Percentiles rank a stretch among this genome's conserved stretches.
Evolutionary conservation across 2,113 vertebrate species (phyloP).

Genomic region (Etheostoma spectabile): DNA sequence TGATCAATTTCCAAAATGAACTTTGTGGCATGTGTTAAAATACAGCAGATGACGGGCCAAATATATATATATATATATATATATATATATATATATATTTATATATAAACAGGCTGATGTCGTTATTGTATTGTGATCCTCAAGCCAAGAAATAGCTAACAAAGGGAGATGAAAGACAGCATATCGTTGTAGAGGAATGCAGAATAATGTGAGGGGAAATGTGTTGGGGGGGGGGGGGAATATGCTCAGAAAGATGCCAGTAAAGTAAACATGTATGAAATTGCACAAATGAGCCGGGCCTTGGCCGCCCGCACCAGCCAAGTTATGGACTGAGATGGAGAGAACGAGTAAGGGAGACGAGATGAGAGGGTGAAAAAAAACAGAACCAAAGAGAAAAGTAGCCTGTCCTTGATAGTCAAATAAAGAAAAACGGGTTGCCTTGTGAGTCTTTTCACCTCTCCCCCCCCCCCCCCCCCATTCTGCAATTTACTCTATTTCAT

Average conservation of each 20-base stretch:
- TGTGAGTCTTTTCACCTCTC: slow-evolving; percentile 21
- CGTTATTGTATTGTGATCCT: slow-evolving; percentile 61
- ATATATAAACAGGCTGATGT: slow-evolving; percentile 8
- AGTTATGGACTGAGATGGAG: slow-evolving; percentile 75
- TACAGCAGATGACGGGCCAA: slow-evolving; percentile 61
- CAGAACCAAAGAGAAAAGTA: slow-evolving; percentile 56
- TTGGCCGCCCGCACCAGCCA: slow-evolving; percentile 67
- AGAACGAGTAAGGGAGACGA: slow-evolving; percentile 58
- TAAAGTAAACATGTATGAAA: slow-evolving; percentile 82
- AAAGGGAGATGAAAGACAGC: slow-evolving; percentile 72
- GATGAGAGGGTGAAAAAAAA: slow-evolving; percentile 44
- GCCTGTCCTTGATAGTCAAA: slow-evolving; percentile 47
- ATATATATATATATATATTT: too few species aligned
- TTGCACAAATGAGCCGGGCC: slow-evolving; percentile 78
- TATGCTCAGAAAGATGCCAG: slow-evolving; percentile 79
- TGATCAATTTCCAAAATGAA: slow-evolving; percentile 80
- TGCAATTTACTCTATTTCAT: slow-evolving; percentile 16
- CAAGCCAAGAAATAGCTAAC: slow-evolving; percentile 62
- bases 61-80: too few species aligned
- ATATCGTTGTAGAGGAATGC: slow-evolving; percentile 69
- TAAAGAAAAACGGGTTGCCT: slow-evolving; percentile 48
- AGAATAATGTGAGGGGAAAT: slow-evolving; percentile 77
- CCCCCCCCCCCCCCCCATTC: neutral
- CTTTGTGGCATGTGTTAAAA: slow-evolving; percentile 76
- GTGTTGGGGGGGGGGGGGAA: slow-evolving; percentile 62